Evolutionary conservation across 2,888 invertebrate species (phyloP), one percentile per base, ranked within the genome.

Genomic region (Melinaea menophilus): DNA sequence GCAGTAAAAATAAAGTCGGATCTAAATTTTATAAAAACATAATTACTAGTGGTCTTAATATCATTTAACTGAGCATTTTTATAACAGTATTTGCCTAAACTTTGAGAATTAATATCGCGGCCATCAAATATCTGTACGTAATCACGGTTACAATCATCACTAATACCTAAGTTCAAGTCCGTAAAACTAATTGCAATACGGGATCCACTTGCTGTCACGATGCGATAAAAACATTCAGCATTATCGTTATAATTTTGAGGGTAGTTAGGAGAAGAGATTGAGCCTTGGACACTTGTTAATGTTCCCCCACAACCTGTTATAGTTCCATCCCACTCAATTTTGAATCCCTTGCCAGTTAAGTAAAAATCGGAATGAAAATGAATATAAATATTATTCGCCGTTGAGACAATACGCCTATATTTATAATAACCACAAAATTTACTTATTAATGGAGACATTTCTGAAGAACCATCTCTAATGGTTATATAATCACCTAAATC

Each of bases 221-320:
- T 94, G 72, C 91, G 94, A 94, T 97, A 98, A 68, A 93, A 92
- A 79, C 98, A 98, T 78, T 95, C 94, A 0, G 95, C 92, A 70
- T 93, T 92, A 61, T 93, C 92, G 47, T 91, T 85, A 79, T 97
- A 97, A 0, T 92, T 84, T 70, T 93, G 91, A 0, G 98, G 98
- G 86, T 98, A 98, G 78, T 95, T 94, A 1, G 98, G 98, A 0
- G 98, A 97, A 7, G 93, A 92, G 71, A 98, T 94, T 2, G 94
- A 92, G 0, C 98, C 98, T 1, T 86, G 86, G 7, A 94, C 92
- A 46, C 94, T 88, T 0, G 90, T 93, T 55, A 98, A 75, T 13
- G 88, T 92, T 2, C 97, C 98, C 12, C 98, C 98, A 81, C 98
- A 98, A 12, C 96, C 96, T 88, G 77, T 74, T 69, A 85, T 64